Percentiles rank a stretch among this genome's conserved stretches.
phyloP scores from a whole-genome alignment of 2,797 vertebrate species.

The Coranthus polyacanthus region DNA sequence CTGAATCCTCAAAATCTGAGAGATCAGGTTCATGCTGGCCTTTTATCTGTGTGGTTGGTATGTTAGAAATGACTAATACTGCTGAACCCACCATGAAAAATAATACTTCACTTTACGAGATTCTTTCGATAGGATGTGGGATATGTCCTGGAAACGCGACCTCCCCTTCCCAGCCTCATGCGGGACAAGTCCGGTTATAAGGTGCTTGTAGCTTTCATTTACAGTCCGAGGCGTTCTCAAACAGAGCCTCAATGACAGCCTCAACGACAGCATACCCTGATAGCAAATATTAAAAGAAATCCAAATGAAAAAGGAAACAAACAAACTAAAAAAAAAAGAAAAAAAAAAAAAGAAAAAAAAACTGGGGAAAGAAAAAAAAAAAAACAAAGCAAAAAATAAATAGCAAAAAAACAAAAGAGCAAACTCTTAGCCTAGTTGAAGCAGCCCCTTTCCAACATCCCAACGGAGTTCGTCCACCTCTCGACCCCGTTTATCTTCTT shows the following conservation, averaged over 20 bases:
- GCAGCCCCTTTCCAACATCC: slow-evolving; percentile 70
- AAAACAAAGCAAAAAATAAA: slow-evolving; percentile 78
- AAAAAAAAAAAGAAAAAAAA: slow-evolving; percentile 66
- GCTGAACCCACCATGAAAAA: slow-evolving; percentile 70
- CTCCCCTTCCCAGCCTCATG: slow-evolving; percentile 76
- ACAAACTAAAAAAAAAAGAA: slow-evolving; percentile 54
- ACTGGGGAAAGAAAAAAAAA: slow-evolving; percentile 32
- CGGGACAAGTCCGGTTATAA: slow-evolving; percentile 79
- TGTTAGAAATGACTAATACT: slow-evolving; percentile 82
- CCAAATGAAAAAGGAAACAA: slow-evolving; percentile 73
- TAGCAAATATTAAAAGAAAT: slow-evolving; percentile 78
- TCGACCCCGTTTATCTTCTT: slow-evolving; percentile 45
- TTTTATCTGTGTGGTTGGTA: slow-evolving; percentile 55
- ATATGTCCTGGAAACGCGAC: slow-evolving; percentile 67
- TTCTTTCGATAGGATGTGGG: slow-evolving; percentile 63
- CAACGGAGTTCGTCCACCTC: slow-evolving; percentile 63
- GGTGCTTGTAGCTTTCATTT: slow-evolving; percentile 85
- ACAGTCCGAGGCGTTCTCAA: slow-evolving; percentile 77
- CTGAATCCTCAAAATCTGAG: slow-evolving; percentile 55
- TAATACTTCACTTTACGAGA: slow-evolving; percentile 82
- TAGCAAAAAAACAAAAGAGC: slow-evolving; percentile 74
- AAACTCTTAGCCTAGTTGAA: slow-evolving; percentile 71
- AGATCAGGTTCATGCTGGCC: slow-evolving; percentile 62
- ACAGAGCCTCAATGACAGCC: slow-evolving; percentile 75
- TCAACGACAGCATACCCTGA: slow-evolving; percentile 82